Evolutionary conservation across 2,113 vertebrate genomes (phyloP).

Genomic region (Paramisgurnus dabryanus): DNA sequence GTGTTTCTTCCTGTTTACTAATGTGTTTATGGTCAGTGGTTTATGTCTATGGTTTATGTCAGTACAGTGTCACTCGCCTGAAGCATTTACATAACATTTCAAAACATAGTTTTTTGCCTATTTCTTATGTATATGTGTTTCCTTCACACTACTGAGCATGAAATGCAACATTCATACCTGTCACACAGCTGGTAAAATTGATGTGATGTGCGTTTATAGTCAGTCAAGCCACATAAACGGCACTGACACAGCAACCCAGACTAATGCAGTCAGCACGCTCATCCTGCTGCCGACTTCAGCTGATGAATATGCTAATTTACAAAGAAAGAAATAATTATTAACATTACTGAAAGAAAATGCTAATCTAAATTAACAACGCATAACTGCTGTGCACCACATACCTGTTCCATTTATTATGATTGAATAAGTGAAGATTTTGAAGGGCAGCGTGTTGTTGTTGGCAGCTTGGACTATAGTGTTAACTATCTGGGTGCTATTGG

Average conservation of each 20-base stretch:
- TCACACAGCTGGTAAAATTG: not conserved
- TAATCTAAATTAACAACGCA: not conserved
- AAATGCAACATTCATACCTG: not conserved
- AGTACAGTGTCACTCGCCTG: no score
- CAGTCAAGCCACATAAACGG: not conserved
- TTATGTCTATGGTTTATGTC: no score
- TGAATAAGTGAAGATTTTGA: conserved; percentile 26
- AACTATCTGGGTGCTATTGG: conserved; percentile 20
- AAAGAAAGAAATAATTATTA: conserved; percentile 2
- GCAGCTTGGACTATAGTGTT: conserved; percentile 43
- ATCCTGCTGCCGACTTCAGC: conserved; percentile 22
- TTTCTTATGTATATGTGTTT: no score
- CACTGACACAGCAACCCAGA: conserved; percentile 33
- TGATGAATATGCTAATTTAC: conserved; percentile 18
- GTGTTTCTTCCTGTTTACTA: no score
- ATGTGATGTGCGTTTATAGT: not conserved
- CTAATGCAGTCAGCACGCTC: conserved; percentile 4
- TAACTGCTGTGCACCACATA: not conserved
- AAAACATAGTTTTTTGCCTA: no score
- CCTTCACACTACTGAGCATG: no score
- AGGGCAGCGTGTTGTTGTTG: conserved; percentile 18
- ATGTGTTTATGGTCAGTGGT: no score
- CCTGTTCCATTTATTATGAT: conserved; percentile 41
- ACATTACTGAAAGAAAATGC: not conserved
- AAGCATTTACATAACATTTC: no score